These are phyloP conservation scores for Stenodema calcarata DNA, from an alignment of 2,888 invertebrate species.

Conservation along the genomic window DNA sequence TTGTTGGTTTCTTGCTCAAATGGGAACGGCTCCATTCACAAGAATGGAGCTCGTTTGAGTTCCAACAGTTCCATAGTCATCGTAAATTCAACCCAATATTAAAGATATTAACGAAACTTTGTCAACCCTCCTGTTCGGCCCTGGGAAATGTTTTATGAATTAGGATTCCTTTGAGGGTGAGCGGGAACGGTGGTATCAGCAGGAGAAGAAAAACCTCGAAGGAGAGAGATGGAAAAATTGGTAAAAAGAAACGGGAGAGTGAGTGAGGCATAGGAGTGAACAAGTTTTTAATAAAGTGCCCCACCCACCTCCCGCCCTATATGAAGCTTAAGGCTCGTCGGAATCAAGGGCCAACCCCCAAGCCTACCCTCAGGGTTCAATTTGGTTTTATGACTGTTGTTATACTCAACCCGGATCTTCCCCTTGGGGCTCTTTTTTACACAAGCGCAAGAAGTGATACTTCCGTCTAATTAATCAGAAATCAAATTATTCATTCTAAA, in stretches of 20 bases:
- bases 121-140: not conserved
- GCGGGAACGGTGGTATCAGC: not conserved
- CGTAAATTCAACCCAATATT: not conserved
- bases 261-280: constrained; percentile 30
- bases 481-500: constrained; percentile 37
- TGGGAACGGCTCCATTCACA: too few relatives aligned
- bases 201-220: not conserved
- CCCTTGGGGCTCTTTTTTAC: not conserved
- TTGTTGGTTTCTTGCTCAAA: too few relatives aligned
- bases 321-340: constrained; percentile 29
- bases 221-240: constrained; percentile 19
- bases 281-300: constrained; percentile 46
- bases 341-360: constrained; percentile 4
- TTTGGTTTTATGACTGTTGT: constrained; percentile 47
- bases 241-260: not conserved
- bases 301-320: not conserved
- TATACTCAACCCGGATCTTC: constrained; percentile 17
- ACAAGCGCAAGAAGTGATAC: constrained; percentile 27
- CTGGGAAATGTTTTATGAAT: not conserved
- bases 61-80: not conserved
- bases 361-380: constrained; percentile 41
- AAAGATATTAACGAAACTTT: not conserved
- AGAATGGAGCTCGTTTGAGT: too few relatives aligned
- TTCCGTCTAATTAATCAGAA: constrained; percentile 37
- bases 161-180: not conserved